Conservation (phyloP, 2,888 invertebrate genomes). For the Cantharis rustica region DNA sequence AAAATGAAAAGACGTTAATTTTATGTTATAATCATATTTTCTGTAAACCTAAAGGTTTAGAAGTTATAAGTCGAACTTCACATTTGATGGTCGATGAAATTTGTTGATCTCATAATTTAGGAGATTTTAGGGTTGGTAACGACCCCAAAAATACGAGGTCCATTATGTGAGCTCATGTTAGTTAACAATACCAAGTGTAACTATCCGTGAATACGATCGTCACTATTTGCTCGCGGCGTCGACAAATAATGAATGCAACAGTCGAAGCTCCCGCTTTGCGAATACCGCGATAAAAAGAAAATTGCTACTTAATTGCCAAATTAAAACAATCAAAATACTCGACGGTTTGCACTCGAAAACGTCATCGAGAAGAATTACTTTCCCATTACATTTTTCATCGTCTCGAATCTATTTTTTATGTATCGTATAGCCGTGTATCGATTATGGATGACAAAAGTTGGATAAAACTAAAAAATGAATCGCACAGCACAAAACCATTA, state of each 20-base stretch:
- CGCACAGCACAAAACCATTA: neutral
- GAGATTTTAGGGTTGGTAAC: neutral
- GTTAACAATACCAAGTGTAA: slow-evolving; percentile 35
- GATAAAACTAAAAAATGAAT: neutral
- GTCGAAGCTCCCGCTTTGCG: slow-evolving; percentile 15
- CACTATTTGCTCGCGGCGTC: slow-evolving; percentile 34
- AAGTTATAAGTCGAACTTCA: neutral
- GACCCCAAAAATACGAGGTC: neutral
- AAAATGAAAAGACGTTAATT: neutral
- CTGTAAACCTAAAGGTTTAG: neutral
- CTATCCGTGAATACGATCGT: slow-evolving; percentile 37
- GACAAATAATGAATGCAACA: slow-evolving; percentile 37
- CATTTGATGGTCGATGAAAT: neutral
- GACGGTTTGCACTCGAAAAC: neutral
- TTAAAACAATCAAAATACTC: neutral
- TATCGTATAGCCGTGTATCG: neutral
- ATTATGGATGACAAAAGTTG: neutral
- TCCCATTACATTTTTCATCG: neutral
- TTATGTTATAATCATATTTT: neutral
- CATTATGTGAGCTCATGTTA: slow-evolving; percentile 28
- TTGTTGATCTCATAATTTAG: neutral
- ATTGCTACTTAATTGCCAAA: neutral
- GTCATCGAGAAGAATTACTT: neutral
- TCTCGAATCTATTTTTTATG: neutral
- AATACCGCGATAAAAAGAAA: slow-evolving; percentile 1